phyloP scores from a whole-genome alignment of 2,888 invertebrate species.

The Noctuana brunneofusca region DNA sequence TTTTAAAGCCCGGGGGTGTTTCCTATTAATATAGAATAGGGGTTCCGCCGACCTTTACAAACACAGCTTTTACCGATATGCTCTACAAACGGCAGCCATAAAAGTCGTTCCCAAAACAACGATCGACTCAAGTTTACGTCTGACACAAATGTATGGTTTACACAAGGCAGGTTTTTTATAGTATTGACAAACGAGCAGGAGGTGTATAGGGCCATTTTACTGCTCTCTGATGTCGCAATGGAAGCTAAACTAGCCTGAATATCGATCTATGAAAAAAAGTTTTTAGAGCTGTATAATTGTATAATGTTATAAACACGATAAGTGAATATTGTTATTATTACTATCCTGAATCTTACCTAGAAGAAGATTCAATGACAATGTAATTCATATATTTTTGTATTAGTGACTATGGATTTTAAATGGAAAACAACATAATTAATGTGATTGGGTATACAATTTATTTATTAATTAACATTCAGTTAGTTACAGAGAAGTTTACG shows the following conservation, averaged over 20 bases:
- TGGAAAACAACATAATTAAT: no score
- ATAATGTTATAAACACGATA: no score
- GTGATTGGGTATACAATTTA: no score
- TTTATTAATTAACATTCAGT: neutral
- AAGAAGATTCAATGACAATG: no score
- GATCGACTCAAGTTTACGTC: conserved; percentile 18
- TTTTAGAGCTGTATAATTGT: no score
- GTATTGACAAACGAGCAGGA: conserved; percentile 4
- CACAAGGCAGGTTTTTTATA: conserved; percentile 9
- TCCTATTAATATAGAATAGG: conserved; percentile 49
- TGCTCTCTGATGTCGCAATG: neutral
- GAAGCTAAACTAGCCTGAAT: neutral
- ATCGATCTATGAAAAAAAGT: neutral
- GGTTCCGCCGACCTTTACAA: conserved; percentile 70
- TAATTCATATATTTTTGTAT: no score
- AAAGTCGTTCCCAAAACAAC: conserved; percentile 27
- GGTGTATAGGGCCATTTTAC: neutral
- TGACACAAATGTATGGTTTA: conserved; percentile 16
- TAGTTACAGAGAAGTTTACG: neutral
- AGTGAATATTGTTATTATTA: no score
- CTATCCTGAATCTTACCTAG: no score
- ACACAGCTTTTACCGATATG: conserved; percentile 63
- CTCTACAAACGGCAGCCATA: conserved; percentile 64
- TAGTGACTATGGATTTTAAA: no score
- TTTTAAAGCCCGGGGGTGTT: conserved; percentile 65